Percentiles rank a stretch among this genome's conserved stretches.
Evolutionary conservation across 2,888 invertebrate genomes (phyloP).

Genomic region (Spatulosminthurus flaviceps): DNA sequence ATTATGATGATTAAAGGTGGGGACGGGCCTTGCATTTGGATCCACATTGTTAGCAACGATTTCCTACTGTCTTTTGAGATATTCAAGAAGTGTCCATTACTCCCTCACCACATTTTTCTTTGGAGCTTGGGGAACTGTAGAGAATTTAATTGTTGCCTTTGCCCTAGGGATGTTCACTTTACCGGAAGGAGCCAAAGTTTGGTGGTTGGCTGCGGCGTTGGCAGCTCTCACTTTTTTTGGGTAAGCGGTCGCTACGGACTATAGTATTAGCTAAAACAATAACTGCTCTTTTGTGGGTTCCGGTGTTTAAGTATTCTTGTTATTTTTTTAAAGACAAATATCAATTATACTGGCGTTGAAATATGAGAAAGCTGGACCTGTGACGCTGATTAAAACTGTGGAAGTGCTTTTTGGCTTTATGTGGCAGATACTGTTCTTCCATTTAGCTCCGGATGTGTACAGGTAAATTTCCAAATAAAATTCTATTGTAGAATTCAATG

Average conservation of each 20-base stretch:
- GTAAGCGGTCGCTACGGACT: constrained; percentile 27
- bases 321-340: constrained; percentile 47
- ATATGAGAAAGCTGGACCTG: constrained; percentile 53
- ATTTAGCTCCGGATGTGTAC: constrained; percentile 49
- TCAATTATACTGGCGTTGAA: constrained; percentile 54
- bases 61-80: constrained; percentile 49
- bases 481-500: too few species aligned
- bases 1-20: constrained; percentile 47
- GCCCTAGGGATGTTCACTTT: constrained; percentile 46
- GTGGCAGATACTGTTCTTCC: constrained; percentile 49
- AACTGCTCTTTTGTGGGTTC: too few species aligned
- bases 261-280: too few species aligned
- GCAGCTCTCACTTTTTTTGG: constrained; percentile 45
- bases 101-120: constrained; percentile 48
- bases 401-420: constrained; percentile 51
- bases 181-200: constrained; percentile 32
- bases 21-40: constrained; percentile 49
- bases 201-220: constrained; percentile 40
- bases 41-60: constrained; percentile 48
- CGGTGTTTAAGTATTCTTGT: too few species aligned
- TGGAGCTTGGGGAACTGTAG: constrained; percentile 51
- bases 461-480: constrained; percentile 42
- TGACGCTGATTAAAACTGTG: constrained; percentile 50
- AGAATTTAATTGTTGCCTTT: constrained; percentile 37
- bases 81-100: constrained; percentile 49